Conservation (phyloP, 2,888 invertebrate genomes). For the Dorcus hopei region DNA sequence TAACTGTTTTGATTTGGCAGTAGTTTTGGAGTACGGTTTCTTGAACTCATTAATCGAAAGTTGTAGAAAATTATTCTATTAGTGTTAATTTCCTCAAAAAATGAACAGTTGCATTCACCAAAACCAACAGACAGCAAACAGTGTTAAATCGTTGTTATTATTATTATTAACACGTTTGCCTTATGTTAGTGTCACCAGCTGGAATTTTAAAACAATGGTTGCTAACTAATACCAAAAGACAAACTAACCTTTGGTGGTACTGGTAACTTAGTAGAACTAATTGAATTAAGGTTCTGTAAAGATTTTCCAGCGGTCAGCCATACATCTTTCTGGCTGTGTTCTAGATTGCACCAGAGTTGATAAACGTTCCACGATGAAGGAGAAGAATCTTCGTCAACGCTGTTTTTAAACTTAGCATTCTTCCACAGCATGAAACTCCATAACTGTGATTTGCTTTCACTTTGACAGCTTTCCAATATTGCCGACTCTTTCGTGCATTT, state of each 20-base stretch:
- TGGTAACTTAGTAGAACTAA: constrained; percentile 66
- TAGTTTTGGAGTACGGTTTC: no score
- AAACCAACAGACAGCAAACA: no score
- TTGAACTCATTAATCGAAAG: no score
- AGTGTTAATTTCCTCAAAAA: no score
- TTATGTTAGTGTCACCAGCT: no score
- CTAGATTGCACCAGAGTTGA: constrained; percentile 80
- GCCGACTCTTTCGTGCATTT: constrained; percentile 62
- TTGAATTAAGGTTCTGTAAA: constrained; percentile 68
- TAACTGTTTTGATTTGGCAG: no score
- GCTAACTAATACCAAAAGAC: not conserved
- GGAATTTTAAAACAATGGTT: no score
- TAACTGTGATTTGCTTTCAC: constrained; percentile 77
- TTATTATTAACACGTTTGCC: no score
- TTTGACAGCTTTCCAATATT: constrained; percentile 61
- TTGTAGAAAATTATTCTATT: no score
- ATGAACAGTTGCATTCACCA: no score
- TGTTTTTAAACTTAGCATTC: constrained; percentile 54
- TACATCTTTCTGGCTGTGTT: constrained; percentile 67
- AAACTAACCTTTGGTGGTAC: not conserved
- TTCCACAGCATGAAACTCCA: constrained; percentile 87
- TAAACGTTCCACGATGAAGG: constrained; percentile 71
- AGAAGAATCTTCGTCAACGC: constrained; percentile 49
- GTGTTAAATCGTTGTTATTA: no score
- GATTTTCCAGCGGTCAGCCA: constrained; percentile 80